Percentiles rank a stretch among this genome's conserved stretches.
These are phyloP conservation scores for Onthophagus sagittarius DNA, from an alignment of 2,888 invertebrate genomes.

Conservation along the genomic window DNA sequence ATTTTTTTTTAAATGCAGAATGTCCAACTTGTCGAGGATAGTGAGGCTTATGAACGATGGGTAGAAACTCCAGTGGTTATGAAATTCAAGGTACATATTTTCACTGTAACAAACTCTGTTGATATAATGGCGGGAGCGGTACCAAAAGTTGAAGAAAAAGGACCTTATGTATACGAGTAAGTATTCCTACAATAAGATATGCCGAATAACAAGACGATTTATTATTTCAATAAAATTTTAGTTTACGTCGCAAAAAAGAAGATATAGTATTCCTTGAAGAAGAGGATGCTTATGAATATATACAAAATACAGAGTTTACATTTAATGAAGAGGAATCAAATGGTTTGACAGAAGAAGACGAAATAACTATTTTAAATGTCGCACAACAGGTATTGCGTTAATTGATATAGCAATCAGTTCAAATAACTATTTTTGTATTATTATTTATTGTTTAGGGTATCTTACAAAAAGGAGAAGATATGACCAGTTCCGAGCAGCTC, in stretches of 20 bases:
- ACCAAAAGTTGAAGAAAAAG: slow-evolving; percentile 48
- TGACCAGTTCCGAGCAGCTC: no score
- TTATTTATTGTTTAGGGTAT: slow-evolving; percentile 13
- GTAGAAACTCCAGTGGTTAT: slow-evolving; percentile 48
- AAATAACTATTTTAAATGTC: slow-evolving; percentile 16
- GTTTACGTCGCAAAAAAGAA: slow-evolving; percentile 10
- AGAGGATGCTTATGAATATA: slow-evolving; percentile 15
- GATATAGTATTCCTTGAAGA: slow-evolving; percentile 10
- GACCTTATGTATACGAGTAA: slow-evolving; percentile 51
- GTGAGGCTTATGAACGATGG: slow-evolving; percentile 47
- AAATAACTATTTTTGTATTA: neutral
- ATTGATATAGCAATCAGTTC: neutral
- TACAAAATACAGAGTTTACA: slow-evolving; percentile 6
- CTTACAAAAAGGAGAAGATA: slow-evolving; percentile 19
- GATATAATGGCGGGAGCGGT: slow-evolving; percentile 44
- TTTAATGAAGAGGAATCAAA: slow-evolving; percentile 12
- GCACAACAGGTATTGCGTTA: slow-evolving; percentile 14
- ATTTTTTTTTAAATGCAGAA: slow-evolving; percentile 34
- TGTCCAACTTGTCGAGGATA: slow-evolving; percentile 42
- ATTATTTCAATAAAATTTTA: slow-evolving; percentile 5
- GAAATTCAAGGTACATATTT: slow-evolving; percentile 48
- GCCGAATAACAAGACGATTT: neutral
- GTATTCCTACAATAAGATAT: slow-evolving; percentile 19
- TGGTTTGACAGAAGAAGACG: slow-evolving; percentile 1
- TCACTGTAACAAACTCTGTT: slow-evolving; percentile 50